A percentile compares a stretch with the other conserved stretches of the same genome.
These are phyloP conservation scores for Fratercula arctica DNA, from an alignment of 2,797 vertebrate genomes.

Conservation along the genomic window DNA sequence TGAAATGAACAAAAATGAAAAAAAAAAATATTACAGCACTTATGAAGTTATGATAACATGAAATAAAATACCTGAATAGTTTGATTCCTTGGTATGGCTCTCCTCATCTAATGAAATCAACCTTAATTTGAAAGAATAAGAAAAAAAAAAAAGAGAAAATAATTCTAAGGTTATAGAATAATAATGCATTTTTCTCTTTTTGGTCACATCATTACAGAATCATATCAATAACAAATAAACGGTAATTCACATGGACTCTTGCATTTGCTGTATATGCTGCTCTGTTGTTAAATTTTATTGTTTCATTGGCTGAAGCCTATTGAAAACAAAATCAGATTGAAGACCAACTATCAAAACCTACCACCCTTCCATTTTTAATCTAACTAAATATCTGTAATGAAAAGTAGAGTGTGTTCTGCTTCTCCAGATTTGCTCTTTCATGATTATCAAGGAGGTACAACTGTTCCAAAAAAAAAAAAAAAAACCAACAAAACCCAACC, in stretches of 20 bases:
- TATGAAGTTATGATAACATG: not conserved
- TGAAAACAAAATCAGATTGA: not conserved
- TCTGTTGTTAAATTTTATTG: not conserved
- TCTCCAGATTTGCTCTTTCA: not conserved
- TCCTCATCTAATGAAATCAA: conserved; percentile 88
- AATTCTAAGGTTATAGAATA: not conserved
- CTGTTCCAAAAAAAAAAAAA: not conserved
- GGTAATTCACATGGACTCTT: not conserved
- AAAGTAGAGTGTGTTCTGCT: not conserved
- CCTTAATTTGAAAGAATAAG: conserved; percentile 75
- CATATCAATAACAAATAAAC: not conserved
- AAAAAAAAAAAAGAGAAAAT: not conserved
- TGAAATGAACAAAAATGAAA: not conserved
- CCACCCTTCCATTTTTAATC: not conserved
- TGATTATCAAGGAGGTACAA: not conserved
- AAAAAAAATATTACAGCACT: not conserved
- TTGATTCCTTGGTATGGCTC: conserved; percentile 71
- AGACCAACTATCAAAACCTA: not conserved
- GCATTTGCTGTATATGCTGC: not conserved
- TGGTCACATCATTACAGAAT: not conserved
- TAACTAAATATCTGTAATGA: not conserved
- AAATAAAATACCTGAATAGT: conserved; percentile 80
- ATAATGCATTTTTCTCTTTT: not conserved
- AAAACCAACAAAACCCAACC: not conserved
- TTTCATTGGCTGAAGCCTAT: not conserved